Percentiles rank a stretch among this genome's conserved stretches.
Evolutionary conservation across 2,888 invertebrate species (phyloP).

Genomic region (Campoplex nolae): DNA sequence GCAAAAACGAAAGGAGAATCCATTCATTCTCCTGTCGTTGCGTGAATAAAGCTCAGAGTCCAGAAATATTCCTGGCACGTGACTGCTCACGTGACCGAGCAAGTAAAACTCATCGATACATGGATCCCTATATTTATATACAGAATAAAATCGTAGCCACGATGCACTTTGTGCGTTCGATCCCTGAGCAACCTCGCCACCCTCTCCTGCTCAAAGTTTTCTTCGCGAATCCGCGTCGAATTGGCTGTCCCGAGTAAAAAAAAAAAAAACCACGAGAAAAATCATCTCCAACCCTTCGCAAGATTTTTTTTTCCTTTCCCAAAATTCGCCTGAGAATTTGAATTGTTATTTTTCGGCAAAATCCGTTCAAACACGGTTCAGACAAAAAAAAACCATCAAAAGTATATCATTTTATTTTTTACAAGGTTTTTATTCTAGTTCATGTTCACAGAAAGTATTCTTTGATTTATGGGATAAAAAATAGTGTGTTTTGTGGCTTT

Average conservation of each 20-base stretch:
- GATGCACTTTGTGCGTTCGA: constrained; percentile 13
- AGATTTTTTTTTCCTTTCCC: not conserved
- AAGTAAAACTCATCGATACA: constrained; percentile 48
- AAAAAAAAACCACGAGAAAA: constrained; percentile 12
- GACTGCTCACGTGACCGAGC: constrained; percentile 70
- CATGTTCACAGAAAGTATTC: too few species aligned
- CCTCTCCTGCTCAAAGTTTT: constrained; percentile 45
- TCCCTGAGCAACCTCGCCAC: constrained; percentile 37
- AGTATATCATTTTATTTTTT: not conserved
- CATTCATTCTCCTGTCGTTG: constrained; percentile 84
- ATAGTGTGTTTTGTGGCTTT: too few species aligned
- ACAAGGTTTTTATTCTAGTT: too few species aligned
- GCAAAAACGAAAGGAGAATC: constrained; percentile 44
- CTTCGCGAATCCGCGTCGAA: constrained; percentile 55
- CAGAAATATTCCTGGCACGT: constrained; percentile 80
- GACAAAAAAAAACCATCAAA: not conserved
- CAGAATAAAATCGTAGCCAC: not conserved
- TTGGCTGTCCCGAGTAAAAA: constrained; percentile 36
- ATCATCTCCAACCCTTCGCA: constrained; percentile 24
- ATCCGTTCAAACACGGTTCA: not conserved
- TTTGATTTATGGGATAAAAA: too few species aligned
- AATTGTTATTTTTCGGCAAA: not conserved
- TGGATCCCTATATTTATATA: not conserved
- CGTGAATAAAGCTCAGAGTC: constrained; percentile 82
- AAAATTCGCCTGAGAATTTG: not conserved